A percentile compares a stretch with the other conserved stretches of the same genome.
phyloP scores from a whole-genome alignment of 2,797 vertebrate genomes.

The Rhinogobio ventralis region DNA sequence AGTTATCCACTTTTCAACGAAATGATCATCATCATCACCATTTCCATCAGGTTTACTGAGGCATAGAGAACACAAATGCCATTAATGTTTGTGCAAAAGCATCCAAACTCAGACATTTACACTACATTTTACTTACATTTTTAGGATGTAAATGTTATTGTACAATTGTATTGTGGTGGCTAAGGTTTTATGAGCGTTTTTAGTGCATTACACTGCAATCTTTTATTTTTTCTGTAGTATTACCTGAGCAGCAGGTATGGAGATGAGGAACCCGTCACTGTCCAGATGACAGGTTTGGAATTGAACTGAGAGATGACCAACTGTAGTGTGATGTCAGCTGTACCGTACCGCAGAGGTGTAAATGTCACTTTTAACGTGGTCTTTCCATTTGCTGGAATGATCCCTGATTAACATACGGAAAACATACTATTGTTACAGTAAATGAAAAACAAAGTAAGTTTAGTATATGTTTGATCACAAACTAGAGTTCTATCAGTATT shows the following conservation, averaged over 20 bases:
- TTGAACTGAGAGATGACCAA: conserved; percentile 88
- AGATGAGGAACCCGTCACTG: conserved; percentile 83
- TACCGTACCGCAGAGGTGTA: conserved; percentile 85
- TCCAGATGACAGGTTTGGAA: conserved; percentile 84
- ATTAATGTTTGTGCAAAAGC: background rate
- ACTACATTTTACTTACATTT: background rate
- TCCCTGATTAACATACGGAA: conserved; percentile 74
- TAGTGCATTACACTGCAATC: background rate
- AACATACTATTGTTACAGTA: background rate
- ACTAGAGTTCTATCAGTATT: background rate
- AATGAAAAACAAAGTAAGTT: background rate
- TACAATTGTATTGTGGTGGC: background rate
- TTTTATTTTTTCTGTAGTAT: background rate
- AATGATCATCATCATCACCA: conserved; percentile 56
- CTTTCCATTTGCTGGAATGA: conserved; percentile 86
- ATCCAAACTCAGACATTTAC: conserved; percentile 5
- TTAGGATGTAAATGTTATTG: background rate
- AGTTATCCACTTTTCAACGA: conserved; percentile 53
- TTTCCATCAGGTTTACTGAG: conserved; percentile 71
- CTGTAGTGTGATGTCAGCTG: conserved; percentile 84
- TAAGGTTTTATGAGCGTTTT: background rate
- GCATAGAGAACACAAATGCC: conserved; percentile 42
- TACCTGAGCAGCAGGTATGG: conserved; percentile 79
- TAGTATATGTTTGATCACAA: background rate
- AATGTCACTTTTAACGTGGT: conserved; percentile 81